phyloP scores from a whole-genome alignment of 2,888 invertebrate species.

The Pycnomerus fuliginosus region DNA sequence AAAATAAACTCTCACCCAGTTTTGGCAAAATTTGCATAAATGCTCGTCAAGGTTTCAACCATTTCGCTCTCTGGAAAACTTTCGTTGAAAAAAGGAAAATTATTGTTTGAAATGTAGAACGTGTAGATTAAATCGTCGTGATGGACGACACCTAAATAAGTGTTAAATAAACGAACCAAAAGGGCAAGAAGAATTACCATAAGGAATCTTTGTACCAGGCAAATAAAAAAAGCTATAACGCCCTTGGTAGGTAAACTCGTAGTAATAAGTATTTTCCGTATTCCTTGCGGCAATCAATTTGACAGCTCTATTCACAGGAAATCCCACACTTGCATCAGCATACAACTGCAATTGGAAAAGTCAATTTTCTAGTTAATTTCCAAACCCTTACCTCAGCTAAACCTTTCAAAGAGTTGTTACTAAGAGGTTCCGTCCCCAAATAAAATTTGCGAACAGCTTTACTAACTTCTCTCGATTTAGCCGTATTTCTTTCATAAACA shows the following conservation, averaged over 20 bases:
- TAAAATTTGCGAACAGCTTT: slow-evolving; percentile 56
- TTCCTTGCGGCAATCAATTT: slow-evolving; percentile 61
- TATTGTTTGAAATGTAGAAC: slow-evolving; percentile 41
- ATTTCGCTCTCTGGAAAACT: slow-evolving; percentile 46
- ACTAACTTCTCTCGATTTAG: slow-evolving; percentile 56
- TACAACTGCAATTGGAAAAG: slow-evolving; percentile 52
- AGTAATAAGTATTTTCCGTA: slow-evolving; percentile 60
- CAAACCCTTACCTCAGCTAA: slow-evolving; percentile 49
- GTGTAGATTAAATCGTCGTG: slow-evolving; percentile 56
- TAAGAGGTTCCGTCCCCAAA: slow-evolving; percentile 50
- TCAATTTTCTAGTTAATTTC: background rate
- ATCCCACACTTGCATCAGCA: slow-evolving; percentile 62
- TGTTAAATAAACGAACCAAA: too few relatives aligned
- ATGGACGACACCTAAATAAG: slow-evolving; percentile 46
- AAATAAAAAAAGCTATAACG: slow-evolving; percentile 60
- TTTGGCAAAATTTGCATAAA: slow-evolving; percentile 51
- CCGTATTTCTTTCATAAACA: slow-evolving; percentile 58
- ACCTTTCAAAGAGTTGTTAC: slow-evolving; percentile 45
- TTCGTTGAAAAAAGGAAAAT: slow-evolving; percentile 41
- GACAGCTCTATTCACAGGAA: slow-evolving; percentile 61
- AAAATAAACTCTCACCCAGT: slow-evolving; percentile 37
- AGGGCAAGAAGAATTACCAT: too few relatives aligned
- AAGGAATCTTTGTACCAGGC: slow-evolving; percentile 44
- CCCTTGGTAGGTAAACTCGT: slow-evolving; percentile 62
- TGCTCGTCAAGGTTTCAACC: slow-evolving; percentile 46